phyloP scores from a whole-genome alignment of 2,888 invertebrate genomes.

The Sinodicranocentrus sp. region DNA sequence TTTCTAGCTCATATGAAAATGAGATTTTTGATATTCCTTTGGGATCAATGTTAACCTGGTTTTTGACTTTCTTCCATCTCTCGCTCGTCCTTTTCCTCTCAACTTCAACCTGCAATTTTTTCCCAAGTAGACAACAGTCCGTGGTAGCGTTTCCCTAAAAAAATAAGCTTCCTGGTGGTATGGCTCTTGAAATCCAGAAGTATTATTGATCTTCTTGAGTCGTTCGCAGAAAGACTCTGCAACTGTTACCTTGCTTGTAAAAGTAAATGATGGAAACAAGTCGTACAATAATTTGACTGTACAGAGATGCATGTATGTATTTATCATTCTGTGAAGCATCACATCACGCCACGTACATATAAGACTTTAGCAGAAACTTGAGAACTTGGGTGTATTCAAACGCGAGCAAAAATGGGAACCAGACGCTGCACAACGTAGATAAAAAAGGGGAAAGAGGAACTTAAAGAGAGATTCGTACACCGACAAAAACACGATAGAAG shows the following conservation, averaged over 20 bases:
- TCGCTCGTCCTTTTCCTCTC: conserved; percentile 18
- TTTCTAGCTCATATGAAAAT: conserved; percentile 66
- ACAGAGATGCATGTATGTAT: not conserved
- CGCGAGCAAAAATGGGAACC: no score
- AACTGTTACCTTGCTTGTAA: conserved; percentile 1
- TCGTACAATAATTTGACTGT: not conserved
- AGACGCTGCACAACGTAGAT: no score
- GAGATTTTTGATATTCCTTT: conserved; percentile 64
- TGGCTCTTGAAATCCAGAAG: not conserved
- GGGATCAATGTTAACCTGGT: conserved; percentile 66
- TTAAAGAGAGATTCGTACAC: no score
- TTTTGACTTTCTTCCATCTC: conserved; percentile 57
- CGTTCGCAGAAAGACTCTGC: no score
- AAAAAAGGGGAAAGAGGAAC: no score
- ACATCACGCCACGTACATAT: no score
- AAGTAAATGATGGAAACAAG: not conserved
- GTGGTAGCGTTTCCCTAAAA: not conserved
- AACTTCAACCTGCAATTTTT: conserved; percentile 4
- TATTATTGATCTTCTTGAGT: not conserved
- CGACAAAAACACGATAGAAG: no score
- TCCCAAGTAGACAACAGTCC: conserved; percentile 13
- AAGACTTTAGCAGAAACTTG: no score
- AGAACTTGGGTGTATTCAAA: no score
- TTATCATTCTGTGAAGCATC: no score
- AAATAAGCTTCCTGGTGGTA: not conserved